phyloP scores from a whole-genome alignment of 2,888 invertebrate species.

The Ariolimax columbianus region DNA sequence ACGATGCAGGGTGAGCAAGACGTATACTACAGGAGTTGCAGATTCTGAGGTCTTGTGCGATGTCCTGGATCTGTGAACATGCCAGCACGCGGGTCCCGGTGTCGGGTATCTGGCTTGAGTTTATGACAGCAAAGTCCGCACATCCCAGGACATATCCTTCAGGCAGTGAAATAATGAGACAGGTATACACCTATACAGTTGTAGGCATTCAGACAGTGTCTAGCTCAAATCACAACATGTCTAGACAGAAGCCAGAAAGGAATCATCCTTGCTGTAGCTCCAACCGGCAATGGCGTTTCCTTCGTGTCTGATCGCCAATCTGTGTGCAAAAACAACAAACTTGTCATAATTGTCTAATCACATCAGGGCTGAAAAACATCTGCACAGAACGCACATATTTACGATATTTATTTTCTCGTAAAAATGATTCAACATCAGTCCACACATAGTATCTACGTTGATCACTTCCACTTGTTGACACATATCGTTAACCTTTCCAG shows the following conservation, averaged over 20 bases:
- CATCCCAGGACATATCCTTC: conserved; percentile 1
- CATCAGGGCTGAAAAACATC: too few species aligned
- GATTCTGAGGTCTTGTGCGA: conserved; percentile 26
- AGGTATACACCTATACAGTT: background rate
- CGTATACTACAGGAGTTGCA: conserved; percentile 9
- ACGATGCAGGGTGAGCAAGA: conserved; percentile 11
- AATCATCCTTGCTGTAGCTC: background rate
- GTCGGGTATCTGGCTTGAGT: conserved; percentile 1
- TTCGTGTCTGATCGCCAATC: background rate
- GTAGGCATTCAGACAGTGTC: background rate
- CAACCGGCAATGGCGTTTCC: background rate
- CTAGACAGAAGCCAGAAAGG: background rate
- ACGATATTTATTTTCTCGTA: too few species aligned
- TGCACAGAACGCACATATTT: too few species aligned
- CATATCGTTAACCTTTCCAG: too few species aligned
- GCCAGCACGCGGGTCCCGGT: conserved; percentile 14
- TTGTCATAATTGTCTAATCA: too few species aligned
- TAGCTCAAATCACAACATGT: conserved; percentile 15
- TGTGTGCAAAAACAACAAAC: too few species aligned
- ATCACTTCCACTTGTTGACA: too few species aligned
- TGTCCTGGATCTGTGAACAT: conserved; percentile 13
- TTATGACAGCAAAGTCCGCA: background rate
- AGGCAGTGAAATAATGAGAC: background rate
- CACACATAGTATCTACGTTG: too few species aligned
- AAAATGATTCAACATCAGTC: too few species aligned